Conservation (phyloP, 1,140 invertebrate genomes). For the Linepithema humile region DNA sequence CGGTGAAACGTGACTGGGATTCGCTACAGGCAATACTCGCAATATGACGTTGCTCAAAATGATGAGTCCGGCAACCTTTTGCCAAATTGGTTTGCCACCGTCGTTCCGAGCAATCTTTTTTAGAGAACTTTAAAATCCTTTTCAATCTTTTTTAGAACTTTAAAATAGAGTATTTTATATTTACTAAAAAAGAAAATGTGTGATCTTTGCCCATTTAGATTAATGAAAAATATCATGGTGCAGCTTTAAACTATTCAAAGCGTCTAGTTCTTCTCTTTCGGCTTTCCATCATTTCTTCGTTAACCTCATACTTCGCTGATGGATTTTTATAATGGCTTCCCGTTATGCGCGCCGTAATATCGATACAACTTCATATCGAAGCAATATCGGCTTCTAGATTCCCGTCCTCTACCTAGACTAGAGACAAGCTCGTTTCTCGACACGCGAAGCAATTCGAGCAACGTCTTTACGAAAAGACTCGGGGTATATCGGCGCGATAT, state of each 20-base stretch:
- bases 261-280: neutral
- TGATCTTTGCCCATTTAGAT: neutral
- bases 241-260: neutral
- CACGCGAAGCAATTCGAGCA: conserved; percentile 40
- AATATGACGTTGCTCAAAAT: neutral
- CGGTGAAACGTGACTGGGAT: conserved; percentile 7
- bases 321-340: conserved; percentile 43
- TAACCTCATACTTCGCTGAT: conserved; percentile 1
- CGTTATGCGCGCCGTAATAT: conserved; percentile 40
- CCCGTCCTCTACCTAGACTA: neutral
- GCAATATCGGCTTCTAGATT: conserved; percentile 44
- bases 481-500: conserved; percentile 22
- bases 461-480: conserved; percentile 31
- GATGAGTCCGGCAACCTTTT: neutral
- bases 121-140: neutral
- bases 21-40: neutral
- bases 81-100: neutral
- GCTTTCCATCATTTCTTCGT: conserved; percentile 40
- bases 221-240: neutral
- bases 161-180: neutral
- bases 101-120: neutral
- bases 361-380: conserved; percentile 52
- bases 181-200: too few relatives aligned
- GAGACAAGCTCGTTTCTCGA: conserved; percentile 38
- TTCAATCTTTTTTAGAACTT: too few relatives aligned